phyloP scores from a whole-genome alignment of 2,113 vertebrate species.

The Sylvietta virens region DNA sequence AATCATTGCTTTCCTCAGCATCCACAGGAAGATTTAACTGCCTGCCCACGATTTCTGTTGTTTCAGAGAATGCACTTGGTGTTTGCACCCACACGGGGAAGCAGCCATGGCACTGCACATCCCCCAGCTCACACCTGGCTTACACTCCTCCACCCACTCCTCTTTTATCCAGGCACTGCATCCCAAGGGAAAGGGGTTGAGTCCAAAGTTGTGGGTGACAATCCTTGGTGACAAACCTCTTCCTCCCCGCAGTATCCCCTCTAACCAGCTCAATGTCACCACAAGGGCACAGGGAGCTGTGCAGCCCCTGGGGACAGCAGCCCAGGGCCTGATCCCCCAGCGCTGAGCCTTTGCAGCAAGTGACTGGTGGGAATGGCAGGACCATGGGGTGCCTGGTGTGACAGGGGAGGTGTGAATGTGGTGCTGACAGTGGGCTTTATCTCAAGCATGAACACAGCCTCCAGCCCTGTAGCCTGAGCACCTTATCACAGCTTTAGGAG shows the following conservation, averaged over 20 bases:
- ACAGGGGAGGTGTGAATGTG: slow-evolving; percentile 23
- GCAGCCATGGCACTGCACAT: not conserved
- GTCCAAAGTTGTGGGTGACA: not conserved
- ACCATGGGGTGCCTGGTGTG: not conserved
- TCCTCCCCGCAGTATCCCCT: not conserved
- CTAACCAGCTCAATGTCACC: slow-evolving; percentile 1
- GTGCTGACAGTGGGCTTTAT: slow-evolving; percentile 60
- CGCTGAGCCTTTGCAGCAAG: not conserved
- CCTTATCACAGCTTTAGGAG: slow-evolving; percentile 59
- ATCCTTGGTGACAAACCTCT: not conserved
- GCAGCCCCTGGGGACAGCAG: not conserved
- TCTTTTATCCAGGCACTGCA: not conserved
- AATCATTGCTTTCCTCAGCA: not conserved
- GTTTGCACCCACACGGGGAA: not conserved
- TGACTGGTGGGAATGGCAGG: not conserved
- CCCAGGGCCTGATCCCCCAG: not conserved
- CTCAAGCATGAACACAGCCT: slow-evolving; percentile 60
- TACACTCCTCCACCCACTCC: not conserved
- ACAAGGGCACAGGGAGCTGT: slow-evolving; percentile 12
- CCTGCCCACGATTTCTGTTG: not conserved
- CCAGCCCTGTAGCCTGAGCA: not conserved
- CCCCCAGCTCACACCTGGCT: not conserved
- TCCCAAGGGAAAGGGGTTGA: not conserved
- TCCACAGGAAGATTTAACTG: not conserved
- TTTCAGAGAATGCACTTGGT: not conserved